Evolutionary conservation across 2,888 invertebrate species (phyloP).

Genomic region (Noctua janthe): DNA sequence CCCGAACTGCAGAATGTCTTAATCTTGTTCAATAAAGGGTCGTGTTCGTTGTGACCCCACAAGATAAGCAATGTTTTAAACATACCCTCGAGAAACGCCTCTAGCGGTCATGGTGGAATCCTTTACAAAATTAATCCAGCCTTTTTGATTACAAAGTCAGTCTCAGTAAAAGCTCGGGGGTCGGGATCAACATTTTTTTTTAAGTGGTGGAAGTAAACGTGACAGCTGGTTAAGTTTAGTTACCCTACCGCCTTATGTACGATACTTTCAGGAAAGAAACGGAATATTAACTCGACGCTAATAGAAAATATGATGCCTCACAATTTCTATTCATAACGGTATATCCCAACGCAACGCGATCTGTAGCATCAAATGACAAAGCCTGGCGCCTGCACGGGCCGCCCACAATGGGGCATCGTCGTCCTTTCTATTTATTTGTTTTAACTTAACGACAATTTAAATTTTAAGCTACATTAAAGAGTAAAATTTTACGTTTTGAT

Average conservation of each 20-base stretch:
- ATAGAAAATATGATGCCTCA: slow-evolving; percentile 51
- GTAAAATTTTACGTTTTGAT: background rate
- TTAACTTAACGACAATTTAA: background rate
- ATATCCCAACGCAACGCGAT: slow-evolving; percentile 73
- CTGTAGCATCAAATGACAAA: slow-evolving; percentile 82
- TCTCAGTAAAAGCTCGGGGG: slow-evolving; percentile 7
- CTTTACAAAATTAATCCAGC: slow-evolving; percentile 29
- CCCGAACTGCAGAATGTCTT: slow-evolving; percentile 8
- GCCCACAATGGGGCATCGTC: slow-evolving; percentile 67
- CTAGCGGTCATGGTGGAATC: slow-evolving; percentile 15
- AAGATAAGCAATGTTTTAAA: slow-evolving; percentile 52
- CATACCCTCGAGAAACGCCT: slow-evolving; percentile 40
- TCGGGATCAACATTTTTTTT: background rate
- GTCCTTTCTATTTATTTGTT: slow-evolving; percentile 39
- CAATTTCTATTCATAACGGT: slow-evolving; percentile 75
- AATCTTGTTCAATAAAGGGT: slow-evolving; percentile 43
- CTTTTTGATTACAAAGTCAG: slow-evolving; percentile 38
- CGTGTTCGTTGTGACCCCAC: slow-evolving; percentile 25
- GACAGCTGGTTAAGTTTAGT: background rate
- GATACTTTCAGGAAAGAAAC: slow-evolving; percentile 9
- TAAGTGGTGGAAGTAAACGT: background rate
- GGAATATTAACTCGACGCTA: slow-evolving; percentile 27
- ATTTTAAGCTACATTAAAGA: background rate
- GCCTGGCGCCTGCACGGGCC: slow-evolving; percentile 74
- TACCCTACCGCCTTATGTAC: background rate